Conservation (phyloP, 37 sponge, comb jelly and placozoan species). For the Mnemiopsis leidyi region DNA sequence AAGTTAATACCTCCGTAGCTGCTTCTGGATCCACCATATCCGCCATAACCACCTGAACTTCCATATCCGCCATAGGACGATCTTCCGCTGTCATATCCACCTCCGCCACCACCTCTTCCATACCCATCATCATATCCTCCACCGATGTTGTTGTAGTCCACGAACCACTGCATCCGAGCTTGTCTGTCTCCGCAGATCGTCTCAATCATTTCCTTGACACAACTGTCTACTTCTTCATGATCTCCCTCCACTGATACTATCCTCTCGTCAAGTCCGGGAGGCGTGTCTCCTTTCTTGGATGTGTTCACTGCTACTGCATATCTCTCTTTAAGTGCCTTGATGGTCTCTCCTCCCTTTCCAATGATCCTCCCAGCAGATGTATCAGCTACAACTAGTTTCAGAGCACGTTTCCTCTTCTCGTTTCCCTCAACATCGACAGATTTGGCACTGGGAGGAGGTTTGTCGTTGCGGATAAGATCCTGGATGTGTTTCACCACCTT, state of each 20-base stretch:
- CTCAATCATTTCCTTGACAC: conserved; percentile 29
- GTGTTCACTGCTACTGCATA: conserved; percentile 43
- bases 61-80: background rate
- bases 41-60: background rate
- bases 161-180: conserved; percentile 60
- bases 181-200: conserved; percentile 59
- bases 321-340: conserved; percentile 23
- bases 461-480: conserved; percentile 60
- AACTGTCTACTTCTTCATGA: conserved; percentile 14
- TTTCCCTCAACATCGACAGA: conserved; percentile 64
- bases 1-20: conserved; percentile 10
- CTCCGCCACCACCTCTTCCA: background rate
- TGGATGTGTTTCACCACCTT: conserved; percentile 51
- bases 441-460: conserved; percentile 63
- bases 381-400: conserved; percentile 54
- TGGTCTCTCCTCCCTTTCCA: conserved; percentile 45
- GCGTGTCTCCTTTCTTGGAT: background rate
- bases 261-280: conserved; percentile 48
- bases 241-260: conserved; percentile 48
- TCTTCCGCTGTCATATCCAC: conserved; percentile 26
- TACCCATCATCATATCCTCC: conserved; percentile 2
- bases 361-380: conserved; percentile 39
- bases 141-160: conserved; percentile 53
- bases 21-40: background rate
- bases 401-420: conserved; percentile 58